Base-by-base conservation (phyloP, 2,113 vertebrate species). In the Rhagologus leucostigma region DNA sequence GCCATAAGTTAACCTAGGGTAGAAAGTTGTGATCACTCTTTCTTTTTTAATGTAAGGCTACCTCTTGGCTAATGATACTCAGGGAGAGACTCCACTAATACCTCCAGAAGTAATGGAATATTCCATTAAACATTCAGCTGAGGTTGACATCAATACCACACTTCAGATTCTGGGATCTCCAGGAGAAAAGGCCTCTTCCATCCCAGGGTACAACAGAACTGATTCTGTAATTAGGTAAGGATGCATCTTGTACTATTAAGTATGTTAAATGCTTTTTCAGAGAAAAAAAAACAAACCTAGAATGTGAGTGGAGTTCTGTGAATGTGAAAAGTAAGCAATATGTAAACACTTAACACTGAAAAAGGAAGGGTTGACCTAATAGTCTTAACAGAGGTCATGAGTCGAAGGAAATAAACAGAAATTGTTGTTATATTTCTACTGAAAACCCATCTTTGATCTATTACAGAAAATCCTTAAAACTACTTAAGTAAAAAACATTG, bases 91-190 rank as follows among this genome's bases (percentile, higher is more conserved):
- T 87, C 99, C 99, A 15, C 91, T 99, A 97, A 99, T 99, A 98
- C 99, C 99, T 97, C 98, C 99, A 47, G 99, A 99, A 98, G 98
- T 99, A 97, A 99, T 99, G 99, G 99, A 99, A 98, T 99, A 99
- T 97, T 99, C 99, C 95, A 99, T 99, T 97, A 99, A 99, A 97
- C 99, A 99, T 98, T 99, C 99, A 71, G 98, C 99, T 90, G 99
- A 99, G 95, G 99, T 99, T 96, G 99, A 99, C 97, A 99, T 99
- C 97, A 99, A 99, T 98, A 99, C 99, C 73, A 99, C 99, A 49
- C 98, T 99, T 97, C 99, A 99, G 98, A 99, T 99, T 97, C 98
- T 99, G 76, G 99, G 99, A 93, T 99, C 99, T 56, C 99, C 99
- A 80, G 99, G 99, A 60, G 99, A 99, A 98, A 99, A 99, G 96